phyloP scores from a whole-genome alignment of 2,113 vertebrate species.

The Ciconia boyciana region DNA sequence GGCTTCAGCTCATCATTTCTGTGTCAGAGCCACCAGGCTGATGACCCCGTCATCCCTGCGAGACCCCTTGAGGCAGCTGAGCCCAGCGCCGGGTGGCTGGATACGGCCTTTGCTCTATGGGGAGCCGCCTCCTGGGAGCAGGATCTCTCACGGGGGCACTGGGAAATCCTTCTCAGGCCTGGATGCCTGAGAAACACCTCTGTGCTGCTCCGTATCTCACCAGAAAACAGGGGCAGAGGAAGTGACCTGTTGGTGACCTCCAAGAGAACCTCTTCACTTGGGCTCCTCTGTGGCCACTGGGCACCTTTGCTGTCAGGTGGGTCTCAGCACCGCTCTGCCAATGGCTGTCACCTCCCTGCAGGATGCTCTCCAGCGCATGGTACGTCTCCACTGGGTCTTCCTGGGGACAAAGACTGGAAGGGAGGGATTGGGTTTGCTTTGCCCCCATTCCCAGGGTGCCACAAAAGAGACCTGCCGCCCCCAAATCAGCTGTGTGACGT shows the following conservation, averaged over 20 bases:
- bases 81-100: background rate
- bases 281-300: too few species aligned
- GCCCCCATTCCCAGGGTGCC: background rate
- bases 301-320: too few species aligned
- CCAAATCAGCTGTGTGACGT: background rate
- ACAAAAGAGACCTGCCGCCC: background rate
- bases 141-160: background rate
- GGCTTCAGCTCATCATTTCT: too few species aligned
- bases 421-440: too few species aligned
- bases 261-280: background rate
- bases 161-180: background rate
- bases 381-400: too few species aligned
- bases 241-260: background rate
- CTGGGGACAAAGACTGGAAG: too few species aligned
- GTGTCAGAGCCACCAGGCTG: too few species aligned
- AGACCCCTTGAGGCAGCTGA: too few species aligned
- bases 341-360: too few species aligned
- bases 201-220: background rate
- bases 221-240: background rate
- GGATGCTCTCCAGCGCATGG: too few species aligned
- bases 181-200: background rate
- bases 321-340: too few species aligned
- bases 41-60: too few species aligned
- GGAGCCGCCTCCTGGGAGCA: background rate
- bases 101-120: background rate